phyloP scores from a whole-genome alignment of 2,113 vertebrate species.

The Willisornis vidua region DNA sequence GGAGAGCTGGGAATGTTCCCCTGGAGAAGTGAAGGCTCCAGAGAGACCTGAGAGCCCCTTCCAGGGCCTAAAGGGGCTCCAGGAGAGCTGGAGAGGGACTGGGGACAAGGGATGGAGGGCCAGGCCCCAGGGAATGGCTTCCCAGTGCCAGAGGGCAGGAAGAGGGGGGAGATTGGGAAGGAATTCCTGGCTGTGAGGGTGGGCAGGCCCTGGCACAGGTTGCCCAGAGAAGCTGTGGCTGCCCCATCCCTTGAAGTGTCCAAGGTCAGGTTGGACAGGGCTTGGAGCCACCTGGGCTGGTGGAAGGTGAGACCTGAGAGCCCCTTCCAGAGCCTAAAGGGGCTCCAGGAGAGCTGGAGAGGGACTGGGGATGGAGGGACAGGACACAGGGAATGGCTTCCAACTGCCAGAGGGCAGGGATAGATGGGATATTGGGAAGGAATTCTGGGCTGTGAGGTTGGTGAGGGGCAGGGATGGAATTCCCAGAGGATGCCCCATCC shows the following conservation, averaged over 20 bases:
- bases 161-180: rapidly evolving
- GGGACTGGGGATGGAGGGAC: too few relatives aligned
- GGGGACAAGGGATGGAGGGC: not conserved
- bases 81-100: not conserved
- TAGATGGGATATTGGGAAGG: too few relatives aligned
- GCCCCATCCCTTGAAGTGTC: not conserved
- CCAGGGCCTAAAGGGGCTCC: rapidly evolving
- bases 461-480: too few relatives aligned
- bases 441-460: too few relatives aligned
- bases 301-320: not conserved
- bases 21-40: not conserved
- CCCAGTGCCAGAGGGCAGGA: not conserved
- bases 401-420: too few relatives aligned
- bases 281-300: rapidly evolving
- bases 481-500: not conserved
- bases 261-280: rapidly evolving
- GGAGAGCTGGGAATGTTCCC: not conserved
- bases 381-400: too few relatives aligned
- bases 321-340: too few relatives aligned
- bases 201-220: too few relatives aligned
- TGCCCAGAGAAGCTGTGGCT: not conserved
- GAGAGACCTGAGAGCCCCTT: rapidly evolving
- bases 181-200: rapidly evolving
- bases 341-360: too few relatives aligned
- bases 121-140: not conserved